Evolutionary conservation across 1,140 invertebrate species (phyloP), one percentile per base, ranked within the genome.

Genomic region (Leptopilina clavipes): DNA sequence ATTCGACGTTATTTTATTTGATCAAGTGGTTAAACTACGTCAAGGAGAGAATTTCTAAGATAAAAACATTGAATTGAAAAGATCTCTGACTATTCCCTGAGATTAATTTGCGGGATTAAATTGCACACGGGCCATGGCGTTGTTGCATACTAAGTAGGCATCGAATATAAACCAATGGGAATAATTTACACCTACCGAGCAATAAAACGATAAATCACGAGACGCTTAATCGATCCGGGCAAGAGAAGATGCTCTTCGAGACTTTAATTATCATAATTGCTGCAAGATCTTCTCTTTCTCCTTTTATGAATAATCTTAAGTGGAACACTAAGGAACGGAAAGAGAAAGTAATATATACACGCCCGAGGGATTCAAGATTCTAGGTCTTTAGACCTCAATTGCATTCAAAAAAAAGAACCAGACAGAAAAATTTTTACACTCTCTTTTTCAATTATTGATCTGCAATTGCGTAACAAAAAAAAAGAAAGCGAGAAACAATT

Each of bases 181-280:
- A 65, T 65, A 65, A 65, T 65, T 65, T 65, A 5, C 59, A 65
- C 59, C 25, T 65, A 65, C 22, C 14, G n/a, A 11, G 59, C 59
- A 65, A 65, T 65, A 31, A 65, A 65, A 65, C 59, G 59, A 65
- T 65, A 65, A 65, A 65, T 65, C 59, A 65, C 22, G 25, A 25
- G 2, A 40, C 12, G 22, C 25, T 31, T 37, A 65, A 65, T 65
- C 59, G 59, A 65, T 65, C 8, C 25, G 48, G n/a, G 7, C 45
- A 12, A 52, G 22, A 65, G 59, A 31, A 65, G 59, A 31, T 11
- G 22, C 59, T n/a, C 59, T 65, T n/a, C 11, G 12, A 65, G 59
- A 65, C 11, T 37, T 65, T 65, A 65, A 65, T 65, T 65, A 65
- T 31, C 59, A 65, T 65, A 65, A 65, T 65, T 65, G 59, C 22